Conservation (phyloP, 2,797 vertebrate species). For the Chiloscyllium punctatum region DNA sequence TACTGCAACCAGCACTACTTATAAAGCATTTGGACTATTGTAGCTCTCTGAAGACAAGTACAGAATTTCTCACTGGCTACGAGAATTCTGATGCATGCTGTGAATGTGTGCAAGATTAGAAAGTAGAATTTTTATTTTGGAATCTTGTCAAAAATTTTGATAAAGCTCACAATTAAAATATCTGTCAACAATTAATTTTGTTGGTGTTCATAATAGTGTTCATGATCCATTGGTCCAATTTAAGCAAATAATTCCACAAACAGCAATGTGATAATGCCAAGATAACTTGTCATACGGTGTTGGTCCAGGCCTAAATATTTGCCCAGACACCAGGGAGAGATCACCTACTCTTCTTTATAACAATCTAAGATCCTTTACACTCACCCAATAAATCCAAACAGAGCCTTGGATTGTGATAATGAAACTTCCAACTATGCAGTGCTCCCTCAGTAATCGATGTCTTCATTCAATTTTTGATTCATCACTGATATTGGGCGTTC, state of each 20-base stretch:
- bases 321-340: not conserved
- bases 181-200: no score
- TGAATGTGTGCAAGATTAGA: no score
- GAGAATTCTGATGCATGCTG: no score
- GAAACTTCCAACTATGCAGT: not conserved
- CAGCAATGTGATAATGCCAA: not conserved
- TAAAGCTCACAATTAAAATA: no score
- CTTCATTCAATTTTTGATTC: not conserved
- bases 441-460: not conserved
- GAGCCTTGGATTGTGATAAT: not conserved
- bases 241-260: not conserved
- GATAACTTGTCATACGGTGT: not conserved
- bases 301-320: not conserved
- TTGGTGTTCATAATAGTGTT: no score
- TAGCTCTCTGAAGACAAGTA: no score
- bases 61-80: no score
- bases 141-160: no score
- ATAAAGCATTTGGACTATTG: not conserved
- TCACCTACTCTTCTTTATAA: not conserved
- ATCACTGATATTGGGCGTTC: not conserved
- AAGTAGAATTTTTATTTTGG: no score
- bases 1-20: not conserved
- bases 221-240: no score
- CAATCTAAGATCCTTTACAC: not conserved
- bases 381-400: not conserved